Conservation (phyloP, 1,140 invertebrate genomes). For the Tigriopus japonicus region DNA sequence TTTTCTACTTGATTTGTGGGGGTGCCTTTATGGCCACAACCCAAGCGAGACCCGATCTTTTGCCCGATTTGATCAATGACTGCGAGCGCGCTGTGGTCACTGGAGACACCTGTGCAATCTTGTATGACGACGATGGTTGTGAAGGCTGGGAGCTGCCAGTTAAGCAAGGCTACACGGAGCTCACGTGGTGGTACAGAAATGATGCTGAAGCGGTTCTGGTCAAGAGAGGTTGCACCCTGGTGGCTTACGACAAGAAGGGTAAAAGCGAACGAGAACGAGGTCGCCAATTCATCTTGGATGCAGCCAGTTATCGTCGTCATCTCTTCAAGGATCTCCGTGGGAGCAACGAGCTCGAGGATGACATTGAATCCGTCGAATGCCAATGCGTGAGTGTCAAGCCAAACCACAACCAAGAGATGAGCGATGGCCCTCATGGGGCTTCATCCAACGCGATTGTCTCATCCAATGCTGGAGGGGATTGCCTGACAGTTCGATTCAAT, state of each 20-base stretch:
- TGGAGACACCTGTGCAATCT: neutral
- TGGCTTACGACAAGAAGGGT: constrained; percentile 4
- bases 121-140: constrained; percentile 5
- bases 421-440: neutral
- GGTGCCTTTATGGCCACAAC: too few relatives aligned
- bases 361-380: constrained; percentile 3
- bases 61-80: too few relatives aligned
- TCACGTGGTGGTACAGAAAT: constrained; percentile 9
- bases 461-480: neutral
- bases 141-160: neutral
- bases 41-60: too few relatives aligned
- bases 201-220: constrained; percentile 12
- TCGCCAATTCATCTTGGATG: neutral
- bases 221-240: neutral
- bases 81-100: too few relatives aligned
- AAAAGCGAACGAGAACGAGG: neutral
- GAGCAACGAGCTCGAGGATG: neutral
- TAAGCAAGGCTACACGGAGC: constrained; percentile 1
- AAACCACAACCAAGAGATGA: neutral
- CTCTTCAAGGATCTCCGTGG: neutral
- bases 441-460: neutral
- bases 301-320: neutral
- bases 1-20: too few relatives aligned
- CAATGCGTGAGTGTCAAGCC: neutral
- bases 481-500: neutral